These are phyloP conservation scores for Lytechinus variegatus DNA, from an alignment of 35 echinoderm and acorn worm genomes.

Conservation along the genomic window DNA sequence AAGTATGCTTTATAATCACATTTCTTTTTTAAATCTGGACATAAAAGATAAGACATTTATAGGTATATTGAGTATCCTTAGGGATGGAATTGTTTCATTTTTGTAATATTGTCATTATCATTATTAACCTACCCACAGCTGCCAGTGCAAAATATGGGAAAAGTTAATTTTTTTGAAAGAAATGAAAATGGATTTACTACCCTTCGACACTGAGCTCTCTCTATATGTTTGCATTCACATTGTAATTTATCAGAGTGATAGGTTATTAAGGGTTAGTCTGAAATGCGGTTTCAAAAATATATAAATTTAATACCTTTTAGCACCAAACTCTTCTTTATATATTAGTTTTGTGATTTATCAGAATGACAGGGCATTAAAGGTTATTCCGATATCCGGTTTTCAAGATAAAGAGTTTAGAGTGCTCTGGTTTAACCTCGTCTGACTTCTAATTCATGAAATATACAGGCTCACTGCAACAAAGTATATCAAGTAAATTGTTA, in stretches of 20 bases:
- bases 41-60: too few relatives aligned
- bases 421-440: neutral
- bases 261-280: neutral
- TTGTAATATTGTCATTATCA: too few relatives aligned
- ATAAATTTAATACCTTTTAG: neutral
- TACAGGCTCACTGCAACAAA: too few relatives aligned
- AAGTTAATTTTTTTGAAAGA: too few relatives aligned
- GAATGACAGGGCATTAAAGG: neutral
- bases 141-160: too few relatives aligned
- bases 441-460: too few relatives aligned
- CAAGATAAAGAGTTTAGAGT: neutral
- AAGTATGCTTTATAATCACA: too few relatives aligned
- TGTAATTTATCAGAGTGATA: neutral
- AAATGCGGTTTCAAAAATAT: neutral
- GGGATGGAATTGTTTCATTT: too few relatives aligned
- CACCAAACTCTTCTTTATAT: neutral
- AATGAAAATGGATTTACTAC: neutral
- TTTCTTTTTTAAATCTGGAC: too few relatives aligned
- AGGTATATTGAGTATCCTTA: too few relatives aligned
- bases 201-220: neutral
- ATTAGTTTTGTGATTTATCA: neutral
- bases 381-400: neutral
- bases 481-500: too few relatives aligned
- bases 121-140: too few relatives aligned
- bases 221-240: neutral